Evolutionary conservation across 1,140 invertebrate genomes (phyloP).

Genomic region (Drosophila rhopaloa): DNA sequence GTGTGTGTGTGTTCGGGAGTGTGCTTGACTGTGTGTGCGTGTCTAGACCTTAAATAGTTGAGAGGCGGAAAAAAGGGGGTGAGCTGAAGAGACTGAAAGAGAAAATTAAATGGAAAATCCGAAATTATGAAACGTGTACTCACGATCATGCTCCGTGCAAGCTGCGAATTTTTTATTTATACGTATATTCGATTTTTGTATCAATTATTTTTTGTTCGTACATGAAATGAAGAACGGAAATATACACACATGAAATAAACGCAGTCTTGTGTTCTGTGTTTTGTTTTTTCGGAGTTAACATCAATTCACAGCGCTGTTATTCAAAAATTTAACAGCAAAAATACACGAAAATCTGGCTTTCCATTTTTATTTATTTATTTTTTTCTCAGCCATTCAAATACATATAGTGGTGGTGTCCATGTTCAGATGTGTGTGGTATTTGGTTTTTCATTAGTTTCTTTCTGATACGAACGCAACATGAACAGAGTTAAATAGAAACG

Average conservation of each 20-base stretch:
- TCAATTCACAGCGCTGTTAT: conserved; percentile 38
- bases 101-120: conserved; percentile 63
- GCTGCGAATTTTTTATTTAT: conserved; percentile 85
- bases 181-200: conserved; percentile 51
- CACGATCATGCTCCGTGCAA: conserved; percentile 93
- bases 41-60: conserved; percentile 56
- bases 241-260: conserved; percentile 75
- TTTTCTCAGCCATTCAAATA: conserved; percentile 39
- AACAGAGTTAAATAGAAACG: conserved; percentile 57
- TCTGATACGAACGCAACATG: conserved; percentile 60
- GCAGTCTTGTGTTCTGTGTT: conserved; percentile 39
- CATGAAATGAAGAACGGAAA: conserved; percentile 78
- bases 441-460: conserved; percentile 16
- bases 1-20: conserved; percentile 8
- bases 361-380: conserved; percentile 8
- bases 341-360: conserved; percentile 41
- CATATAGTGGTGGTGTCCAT: conserved; percentile 27
- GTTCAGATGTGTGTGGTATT: conserved; percentile 29
- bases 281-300: conserved; percentile 22
- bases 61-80: conserved; percentile 32
- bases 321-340: conserved; percentile 35
- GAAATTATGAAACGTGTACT: conserved; percentile 87
- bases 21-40: conserved; percentile 24
- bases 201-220: conserved; percentile 65
- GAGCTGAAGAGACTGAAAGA: conserved; percentile 36